A percentile compares a stretch with the other conserved stretches of the same genome.
These are phyloP conservation scores for Leucoma salicis DNA, from an alignment of 2,888 invertebrate species.

Conservation along the genomic window DNA sequence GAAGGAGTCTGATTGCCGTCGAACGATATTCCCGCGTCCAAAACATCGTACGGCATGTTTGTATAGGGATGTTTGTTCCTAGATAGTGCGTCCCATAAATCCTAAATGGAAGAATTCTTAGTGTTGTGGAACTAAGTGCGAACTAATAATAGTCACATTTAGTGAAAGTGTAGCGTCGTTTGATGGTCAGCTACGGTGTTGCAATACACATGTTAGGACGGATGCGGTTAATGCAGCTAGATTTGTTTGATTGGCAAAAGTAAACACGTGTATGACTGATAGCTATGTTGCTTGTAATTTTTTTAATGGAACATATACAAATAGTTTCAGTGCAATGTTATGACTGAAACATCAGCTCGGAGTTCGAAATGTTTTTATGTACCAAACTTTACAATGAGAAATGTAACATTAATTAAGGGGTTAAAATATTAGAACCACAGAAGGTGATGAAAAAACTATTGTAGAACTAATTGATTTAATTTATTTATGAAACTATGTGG, in stretches of 20 bases:
- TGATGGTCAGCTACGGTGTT: conserved; percentile 59
- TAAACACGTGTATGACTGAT: conserved; percentile 68
- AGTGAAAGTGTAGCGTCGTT: conserved; percentile 59
- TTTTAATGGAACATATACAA: conserved; percentile 60
- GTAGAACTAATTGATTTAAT: conserved; percentile 43
- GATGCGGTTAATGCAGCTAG: conserved; percentile 64
- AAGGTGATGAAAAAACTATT: conserved; percentile 24
- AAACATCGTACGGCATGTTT: conserved; percentile 70
- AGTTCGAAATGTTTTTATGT: conserved; percentile 22
- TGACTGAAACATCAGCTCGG: conserved; percentile 46
- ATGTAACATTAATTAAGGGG: conserved; percentile 4
- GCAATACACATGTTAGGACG: conserved; percentile 40
- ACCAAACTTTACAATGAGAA: neutral
- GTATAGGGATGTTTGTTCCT: conserved; percentile 72
- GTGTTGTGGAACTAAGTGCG: conserved; percentile 57
- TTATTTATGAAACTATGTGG: conserved; percentile 60
- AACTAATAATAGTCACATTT: conserved; percentile 24
- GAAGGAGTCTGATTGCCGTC: conserved; percentile 61
- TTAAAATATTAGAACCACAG: conserved; percentile 14
- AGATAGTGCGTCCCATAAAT: conserved; percentile 70
- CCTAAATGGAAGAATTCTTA: conserved; percentile 54
- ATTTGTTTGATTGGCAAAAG: conserved; percentile 71
- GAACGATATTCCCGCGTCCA: conserved; percentile 56
- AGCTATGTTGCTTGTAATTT: conserved; percentile 52
- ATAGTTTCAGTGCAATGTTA: conserved; percentile 56